phyloP scores from a whole-genome alignment of 2,888 invertebrate species.

The Hoplodrina blanda region DNA sequence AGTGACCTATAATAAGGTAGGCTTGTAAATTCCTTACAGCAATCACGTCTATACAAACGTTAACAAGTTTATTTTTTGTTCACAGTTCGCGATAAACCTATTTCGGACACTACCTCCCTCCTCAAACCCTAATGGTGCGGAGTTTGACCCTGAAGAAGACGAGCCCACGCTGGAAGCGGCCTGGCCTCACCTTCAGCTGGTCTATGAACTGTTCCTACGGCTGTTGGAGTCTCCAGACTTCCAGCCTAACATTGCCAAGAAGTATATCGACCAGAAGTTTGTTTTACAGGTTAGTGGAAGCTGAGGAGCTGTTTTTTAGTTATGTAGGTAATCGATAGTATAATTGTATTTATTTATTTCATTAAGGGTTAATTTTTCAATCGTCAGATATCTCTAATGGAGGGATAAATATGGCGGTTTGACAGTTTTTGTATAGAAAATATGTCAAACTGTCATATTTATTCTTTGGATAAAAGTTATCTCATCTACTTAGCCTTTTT shows the following conservation, averaged over 20 bases:
- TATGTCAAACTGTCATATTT: too few species aligned
- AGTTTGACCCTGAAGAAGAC: conserved; percentile 98
- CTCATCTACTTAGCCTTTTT: too few species aligned
- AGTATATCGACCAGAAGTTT: conserved; percentile 98
- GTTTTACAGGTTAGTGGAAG: conserved; percentile 94
- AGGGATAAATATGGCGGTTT: too few species aligned
- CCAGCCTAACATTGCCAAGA: conserved; percentile 97
- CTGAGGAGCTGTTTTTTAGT: too few species aligned
- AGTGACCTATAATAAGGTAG: too few species aligned
- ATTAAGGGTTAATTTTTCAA: too few species aligned
- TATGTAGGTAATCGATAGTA: too few species aligned
- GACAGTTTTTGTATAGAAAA: too few species aligned
- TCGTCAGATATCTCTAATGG: too few species aligned
- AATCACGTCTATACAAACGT: background rate
- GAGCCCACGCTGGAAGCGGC: conserved; percentile 98
- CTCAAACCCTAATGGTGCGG: conserved; percentile 96
- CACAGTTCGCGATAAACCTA: conserved; percentile 95
- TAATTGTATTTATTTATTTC: too few species aligned
- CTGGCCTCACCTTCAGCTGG: conserved; percentile 98
- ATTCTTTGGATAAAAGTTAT: too few species aligned
- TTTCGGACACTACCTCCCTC: conserved; percentile 97
- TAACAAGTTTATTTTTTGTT: conserved; percentile 33
- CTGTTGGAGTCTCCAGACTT: conserved; percentile 98
- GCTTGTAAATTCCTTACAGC: too few species aligned
- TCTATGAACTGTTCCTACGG: conserved; percentile 94